Evolutionary conservation across 2,113 vertebrate species (phyloP), one percentile per base, ranked within the genome.

Genomic region (Channa argus): DNA sequence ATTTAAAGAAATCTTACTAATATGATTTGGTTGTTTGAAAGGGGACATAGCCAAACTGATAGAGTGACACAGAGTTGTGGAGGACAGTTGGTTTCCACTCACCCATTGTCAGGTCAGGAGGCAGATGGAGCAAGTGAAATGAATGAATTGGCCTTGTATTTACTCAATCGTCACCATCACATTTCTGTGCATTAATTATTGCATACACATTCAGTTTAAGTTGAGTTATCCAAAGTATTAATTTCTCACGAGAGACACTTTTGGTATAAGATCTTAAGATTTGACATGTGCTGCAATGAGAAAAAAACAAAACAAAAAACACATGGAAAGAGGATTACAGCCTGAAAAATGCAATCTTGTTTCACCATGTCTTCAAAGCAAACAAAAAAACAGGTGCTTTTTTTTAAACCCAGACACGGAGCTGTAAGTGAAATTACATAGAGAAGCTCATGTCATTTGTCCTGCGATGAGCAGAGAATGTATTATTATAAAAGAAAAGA

Each of bases 391-490:
- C 12, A 36, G 33, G 15, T 11, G 41, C 39, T 24, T 24, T 24
- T 24, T 24, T 24, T 24, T 24, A 24, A 24, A 24, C 24, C 24
- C 24, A 24, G 24, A 41, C 39, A 13, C 15, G 52, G 13, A 41
- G 41, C 37, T 9, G 3, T n/a, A 15, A 68, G 37, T 36, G 36
- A 46, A 34, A n/a, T 33, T 58, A 1, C 51, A 9, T 6, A 39
- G 33, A 55, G 43, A 67, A 72, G 6, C 12, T 50, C 4, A 2
- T 24, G 13, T 0, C 4, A 8, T 52, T 41, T 50, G 45, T 15
- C 67, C 51, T 44, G 37, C 38, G 24, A 24, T 47, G 55, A 69
- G 36, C 44, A 63, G 5, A 63, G 45, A 65, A 62, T 64, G 59
- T 13, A 24, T 4, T 47, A 12, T 61, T 81, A 63, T 5, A n/a